Evolutionary conservation across 2,888 invertebrate genomes (phyloP).

Genomic region (Sphaerophoria taeniata): DNA sequence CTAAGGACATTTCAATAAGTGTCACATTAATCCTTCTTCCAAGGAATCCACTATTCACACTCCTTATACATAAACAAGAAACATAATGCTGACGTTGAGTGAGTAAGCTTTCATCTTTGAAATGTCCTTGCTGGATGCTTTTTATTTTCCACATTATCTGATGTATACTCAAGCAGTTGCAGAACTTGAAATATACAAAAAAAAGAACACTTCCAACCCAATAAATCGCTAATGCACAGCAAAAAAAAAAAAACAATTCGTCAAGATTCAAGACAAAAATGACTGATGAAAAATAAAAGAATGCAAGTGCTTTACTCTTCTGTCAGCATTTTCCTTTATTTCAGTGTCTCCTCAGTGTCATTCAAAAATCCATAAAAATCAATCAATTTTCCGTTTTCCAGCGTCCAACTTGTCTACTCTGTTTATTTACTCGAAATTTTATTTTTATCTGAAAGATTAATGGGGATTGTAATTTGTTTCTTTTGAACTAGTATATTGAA

Average conservation of each 20-base stretch:
- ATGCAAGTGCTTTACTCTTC: not conserved
- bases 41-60: constrained; percentile 67
- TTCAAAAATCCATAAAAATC: constrained; percentile 69
- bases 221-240: constrained; percentile 39
- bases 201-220: constrained; percentile 15
- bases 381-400: constrained; percentile 56
- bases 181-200: constrained; percentile 33
- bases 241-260: constrained; percentile 49
- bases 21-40: constrained; percentile 66
- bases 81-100: constrained; percentile 20
- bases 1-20: constrained; percentile 57
- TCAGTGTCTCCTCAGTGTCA: constrained; percentile 50
- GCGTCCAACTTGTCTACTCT: no score
- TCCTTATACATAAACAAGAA: constrained; percentile 46
- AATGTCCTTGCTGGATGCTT: not conserved
- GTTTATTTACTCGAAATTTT: not conserved
- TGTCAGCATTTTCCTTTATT: constrained; percentile 38
- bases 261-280: no score
- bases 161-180: constrained; percentile 3
- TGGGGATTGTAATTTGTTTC: constrained; percentile 45
- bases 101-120: constrained; percentile 11
- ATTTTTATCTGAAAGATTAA: constrained; percentile 54
- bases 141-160: not conserved
- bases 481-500: constrained; percentile 29
- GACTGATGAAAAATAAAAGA: not conserved